Evolutionary conservation across 2,113 vertebrate genomes (phyloP), one percentile per base, ranked within the genome.

Genomic region (Grammomys dolichurus): DNA sequence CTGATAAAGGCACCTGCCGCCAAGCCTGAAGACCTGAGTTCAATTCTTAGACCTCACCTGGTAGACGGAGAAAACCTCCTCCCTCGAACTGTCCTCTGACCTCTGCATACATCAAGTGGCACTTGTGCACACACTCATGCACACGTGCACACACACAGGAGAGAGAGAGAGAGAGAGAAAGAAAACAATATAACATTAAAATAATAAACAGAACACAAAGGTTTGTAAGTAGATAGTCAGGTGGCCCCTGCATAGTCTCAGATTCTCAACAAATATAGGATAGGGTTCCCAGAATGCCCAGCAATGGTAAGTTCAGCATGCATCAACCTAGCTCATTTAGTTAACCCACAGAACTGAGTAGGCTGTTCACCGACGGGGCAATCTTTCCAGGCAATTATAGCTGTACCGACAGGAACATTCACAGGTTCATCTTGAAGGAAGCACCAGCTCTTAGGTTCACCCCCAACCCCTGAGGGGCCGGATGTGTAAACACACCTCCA

Each of bases 401-500:
- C 67, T 48, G n/a, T 58, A 24, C 90, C 16, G 85, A 90, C 76
- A 70, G 92, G 94, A 90, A 94, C 80, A 16, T 60, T 58, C 43
- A 1, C 17, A 86, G 88, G 89, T 75, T 96, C 90, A 81, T 94
- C 95, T 26, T 54, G 73, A 90, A 95, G 97, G 97, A 54, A 70
- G 73, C 93, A 40, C 96, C 36, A 94, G 89, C 96, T 94, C 69
- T 93, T 54, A 91, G 90, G 90, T 70, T 76, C 87, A 43, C 78
- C 93, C 12, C 3, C 8, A 13, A 28, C 4, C 82, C 93, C 90
- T 22, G 82, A 96, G 96, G n/a, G 93, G 94, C 97, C 95, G 96
- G 97, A 77, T 89, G 80, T 91, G 36, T 75, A 93, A 95, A 96
- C 72, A 90, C 87, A 70, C 69, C 60, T 92, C 96, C 86, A 77